Percentiles rank a stretch among this genome's conserved stretches.
phyloP scores from a whole-genome alignment of 2,797 vertebrate genomes.

The Anniella stebbinsi region DNA sequence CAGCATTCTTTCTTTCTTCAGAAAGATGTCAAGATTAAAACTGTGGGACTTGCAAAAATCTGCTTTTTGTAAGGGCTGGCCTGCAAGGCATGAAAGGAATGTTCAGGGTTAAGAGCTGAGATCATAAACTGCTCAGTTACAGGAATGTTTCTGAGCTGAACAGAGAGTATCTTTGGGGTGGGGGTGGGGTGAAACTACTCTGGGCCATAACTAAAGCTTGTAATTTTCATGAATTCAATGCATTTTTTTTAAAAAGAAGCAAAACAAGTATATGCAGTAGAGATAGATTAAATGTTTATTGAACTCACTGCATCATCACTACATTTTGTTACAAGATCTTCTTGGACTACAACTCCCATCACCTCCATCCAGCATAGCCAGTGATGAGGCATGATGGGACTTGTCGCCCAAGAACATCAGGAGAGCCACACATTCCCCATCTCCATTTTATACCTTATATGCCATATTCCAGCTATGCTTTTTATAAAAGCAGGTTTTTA shows the following conservation, averaged over 20 bases:
- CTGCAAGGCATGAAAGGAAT: constrained; percentile 55
- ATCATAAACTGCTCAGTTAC: constrained; percentile 52
- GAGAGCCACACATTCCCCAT: no score
- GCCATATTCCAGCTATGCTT: background rate
- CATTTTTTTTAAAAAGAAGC: background rate
- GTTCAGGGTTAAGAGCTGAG: constrained; percentile 53
- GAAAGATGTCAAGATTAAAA: background rate
- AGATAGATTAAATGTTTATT: background rate
- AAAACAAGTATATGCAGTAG: background rate
- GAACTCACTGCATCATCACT: background rate
- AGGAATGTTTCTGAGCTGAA: constrained; percentile 42
- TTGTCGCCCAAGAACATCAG: no score
- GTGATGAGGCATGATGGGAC: no score
- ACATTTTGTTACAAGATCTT: background rate
- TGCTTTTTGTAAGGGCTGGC: constrained; percentile 42
- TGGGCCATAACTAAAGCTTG: background rate
- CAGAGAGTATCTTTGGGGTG: background rate
- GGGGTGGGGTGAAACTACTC: background rate
- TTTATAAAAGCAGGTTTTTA: background rate
- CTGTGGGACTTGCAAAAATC: constrained; percentile 46
- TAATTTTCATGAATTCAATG: background rate
- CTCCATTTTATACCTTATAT: background rate
- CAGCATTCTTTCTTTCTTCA: background rate
- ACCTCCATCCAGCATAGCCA: no score
- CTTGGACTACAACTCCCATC: no score